phyloP scores from a whole-genome alignment of 2,888 invertebrate genomes.

The Ichneumoninae sp. region DNA sequence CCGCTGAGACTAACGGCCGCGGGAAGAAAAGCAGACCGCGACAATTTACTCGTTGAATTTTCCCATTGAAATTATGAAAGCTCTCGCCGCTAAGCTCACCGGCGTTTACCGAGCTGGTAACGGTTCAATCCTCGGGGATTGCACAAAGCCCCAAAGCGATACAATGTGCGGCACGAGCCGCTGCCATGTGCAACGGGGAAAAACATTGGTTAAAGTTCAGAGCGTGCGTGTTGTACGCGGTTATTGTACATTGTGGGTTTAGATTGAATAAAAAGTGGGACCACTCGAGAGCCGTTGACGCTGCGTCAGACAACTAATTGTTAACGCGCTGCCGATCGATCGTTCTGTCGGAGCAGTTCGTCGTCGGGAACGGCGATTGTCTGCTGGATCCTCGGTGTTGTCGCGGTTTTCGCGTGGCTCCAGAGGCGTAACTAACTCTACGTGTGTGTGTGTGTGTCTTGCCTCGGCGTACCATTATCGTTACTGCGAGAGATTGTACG shows the following conservation, averaged over 20 bases:
- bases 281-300: conserved; percentile 11
- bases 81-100: background rate
- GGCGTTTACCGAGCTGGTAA: background rate
- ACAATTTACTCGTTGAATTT: background rate
- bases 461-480: too few relatives aligned
- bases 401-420: conserved; percentile 44
- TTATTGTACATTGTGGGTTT: background rate
- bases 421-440: too few relatives aligned
- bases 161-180: background rate
- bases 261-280: background rate
- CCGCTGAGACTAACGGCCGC: background rate
- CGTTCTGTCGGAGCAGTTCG: conserved; percentile 30
- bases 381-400: conserved; percentile 31
- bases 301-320: conserved; percentile 32
- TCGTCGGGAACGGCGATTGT: conserved; percentile 51
- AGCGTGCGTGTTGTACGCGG: background rate
- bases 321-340: conserved; percentile 49
- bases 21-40: background rate
- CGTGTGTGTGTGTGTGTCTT: too few relatives aligned
- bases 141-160: background rate
- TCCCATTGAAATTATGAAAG: conserved; percentile 5
- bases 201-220: background rate
- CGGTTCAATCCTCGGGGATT: background rate
- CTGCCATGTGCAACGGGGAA: background rate
- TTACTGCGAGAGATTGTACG: background rate